Evolutionary conservation across 2,797 vertebrate genomes (phyloP).

Genomic region (Martes flavigula): DNA sequence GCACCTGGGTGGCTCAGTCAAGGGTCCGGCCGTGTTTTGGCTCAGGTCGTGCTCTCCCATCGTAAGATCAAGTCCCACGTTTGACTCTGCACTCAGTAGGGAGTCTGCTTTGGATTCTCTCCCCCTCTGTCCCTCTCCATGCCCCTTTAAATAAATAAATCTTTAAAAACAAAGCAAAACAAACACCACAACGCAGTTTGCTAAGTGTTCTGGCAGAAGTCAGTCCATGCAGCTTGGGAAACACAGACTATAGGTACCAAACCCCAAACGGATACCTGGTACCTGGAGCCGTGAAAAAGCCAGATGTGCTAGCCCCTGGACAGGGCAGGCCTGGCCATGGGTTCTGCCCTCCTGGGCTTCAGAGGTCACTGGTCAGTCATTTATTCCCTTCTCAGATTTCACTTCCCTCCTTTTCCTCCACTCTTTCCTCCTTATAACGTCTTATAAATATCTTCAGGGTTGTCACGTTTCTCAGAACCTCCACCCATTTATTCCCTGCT

Average conservation of each 20-base stretch:
- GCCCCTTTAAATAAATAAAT: background rate
- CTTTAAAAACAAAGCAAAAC: background rate
- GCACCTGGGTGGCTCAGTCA: background rate
- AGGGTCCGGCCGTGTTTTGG: background rate
- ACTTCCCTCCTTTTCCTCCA: background rate
- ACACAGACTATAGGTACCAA: background rate
- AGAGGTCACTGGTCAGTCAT: background rate
- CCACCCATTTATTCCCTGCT: background rate
- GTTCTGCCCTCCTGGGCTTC: background rate
- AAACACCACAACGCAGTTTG: background rate
- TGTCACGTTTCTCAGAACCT: background rate
- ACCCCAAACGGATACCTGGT: background rate
- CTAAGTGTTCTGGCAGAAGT: background rate
- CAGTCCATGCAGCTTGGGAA: background rate
- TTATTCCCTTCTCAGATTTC: background rate
- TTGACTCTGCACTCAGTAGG: background rate
- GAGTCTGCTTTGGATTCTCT: background rate
- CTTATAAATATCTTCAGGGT: background rate
- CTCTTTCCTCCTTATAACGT: background rate
- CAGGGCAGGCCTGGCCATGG: background rate
- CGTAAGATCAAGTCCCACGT: background rate
- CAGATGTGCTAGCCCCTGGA: background rate
- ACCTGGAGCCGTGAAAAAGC: background rate
- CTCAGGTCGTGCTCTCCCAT: background rate
- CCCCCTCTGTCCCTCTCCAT: background rate